These are phyloP conservation scores for Abrostola triplasia DNA, from an alignment of 2,888 invertebrate genomes.

Conservation along the genomic window DNA sequence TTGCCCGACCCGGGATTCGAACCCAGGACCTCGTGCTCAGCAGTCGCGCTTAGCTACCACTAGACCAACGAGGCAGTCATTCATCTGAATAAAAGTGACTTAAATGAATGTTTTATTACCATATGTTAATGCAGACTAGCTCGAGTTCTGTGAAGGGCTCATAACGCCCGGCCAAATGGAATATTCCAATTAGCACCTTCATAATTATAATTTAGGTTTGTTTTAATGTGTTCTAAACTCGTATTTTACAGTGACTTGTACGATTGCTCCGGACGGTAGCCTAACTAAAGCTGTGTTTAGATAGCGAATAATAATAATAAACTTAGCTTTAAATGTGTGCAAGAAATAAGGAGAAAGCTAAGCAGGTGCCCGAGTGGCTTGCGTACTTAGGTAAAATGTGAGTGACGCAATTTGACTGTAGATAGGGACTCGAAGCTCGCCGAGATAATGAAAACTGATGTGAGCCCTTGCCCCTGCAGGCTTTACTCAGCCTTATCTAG, in stretches of 20 bases:
- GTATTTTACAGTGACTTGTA: slow-evolving; percentile 20
- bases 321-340: background rate
- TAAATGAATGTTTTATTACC: slow-evolving; percentile 21
- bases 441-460: slow-evolving; percentile 25
- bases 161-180: slow-evolving; percentile 21
- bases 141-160: slow-evolving; percentile 6
- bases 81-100: slow-evolving; percentile 25
- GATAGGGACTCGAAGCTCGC: background rate
- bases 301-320: background rate
- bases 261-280: slow-evolving; percentile 11
- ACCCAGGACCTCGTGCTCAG: too few species aligned
- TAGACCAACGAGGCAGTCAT: too few species aligned
- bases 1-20: too few species aligned
- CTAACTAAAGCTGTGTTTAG: slow-evolving; percentile 6
- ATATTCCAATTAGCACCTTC: slow-evolving; percentile 34
- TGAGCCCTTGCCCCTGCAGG: slow-evolving; percentile 1
- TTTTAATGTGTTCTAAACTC: slow-evolving; percentile 28
- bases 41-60: too few species aligned
- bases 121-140: slow-evolving; percentile 14
- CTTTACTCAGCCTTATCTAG: background rate
- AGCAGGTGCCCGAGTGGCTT: slow-evolving; percentile 4
- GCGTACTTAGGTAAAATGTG: slow-evolving; percentile 17
- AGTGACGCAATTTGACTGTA: slow-evolving; percentile 8
- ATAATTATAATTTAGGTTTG: slow-evolving; percentile 35
- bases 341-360: slow-evolving; percentile 18